Percentiles rank a stretch among this genome's conserved stretches.
Evolutionary conservation across 2,797 vertebrate genomes (phyloP).

Genomic region (Telmatherina bonti): DNA sequence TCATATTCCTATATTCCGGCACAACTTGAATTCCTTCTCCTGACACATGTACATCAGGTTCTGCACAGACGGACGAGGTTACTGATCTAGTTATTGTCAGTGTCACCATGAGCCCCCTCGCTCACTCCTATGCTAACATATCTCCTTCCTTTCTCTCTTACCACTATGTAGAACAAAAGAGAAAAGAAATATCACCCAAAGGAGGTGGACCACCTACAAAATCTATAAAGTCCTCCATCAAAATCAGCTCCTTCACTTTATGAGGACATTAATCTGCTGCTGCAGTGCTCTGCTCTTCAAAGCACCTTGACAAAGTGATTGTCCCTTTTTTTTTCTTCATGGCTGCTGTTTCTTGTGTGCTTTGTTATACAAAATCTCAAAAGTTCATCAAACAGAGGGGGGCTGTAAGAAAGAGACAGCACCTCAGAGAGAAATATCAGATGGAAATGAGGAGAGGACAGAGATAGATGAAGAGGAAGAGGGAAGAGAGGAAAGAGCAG

Average conservation of each 20-base stretch:
- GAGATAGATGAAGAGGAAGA: conserved; percentile 76
- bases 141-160: conserved; percentile 46
- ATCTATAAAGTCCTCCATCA: conserved; percentile 86
- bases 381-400: conserved; percentile 79
- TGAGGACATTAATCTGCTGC: conserved; percentile 83
- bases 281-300: conserved; percentile 80
- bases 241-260: conserved; percentile 80
- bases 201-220: conserved; percentile 79
- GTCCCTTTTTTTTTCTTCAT: conserved; percentile 63
- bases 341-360: conserved; percentile 67
- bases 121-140: conserved; percentile 29
- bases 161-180: conserved; percentile 79
- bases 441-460: conserved; percentile 74
- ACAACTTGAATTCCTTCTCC: too few relatives aligned
- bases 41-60: too few relatives aligned
- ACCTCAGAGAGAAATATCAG: conserved; percentile 73
- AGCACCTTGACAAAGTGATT: conserved; percentile 81
- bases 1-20: too few relatives aligned
- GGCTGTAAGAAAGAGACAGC: conserved; percentile 59
- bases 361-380: conserved; percentile 79
- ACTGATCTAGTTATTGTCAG: conserved; percentile 55
- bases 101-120: conserved; percentile 45
- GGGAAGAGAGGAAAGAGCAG: conserved; percentile 70
- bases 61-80: too few relatives aligned
- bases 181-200: conserved; percentile 78